Evolutionary conservation across 2,888 invertebrate genomes (phyloP).

Genomic region (Heliconius erato): DNA sequence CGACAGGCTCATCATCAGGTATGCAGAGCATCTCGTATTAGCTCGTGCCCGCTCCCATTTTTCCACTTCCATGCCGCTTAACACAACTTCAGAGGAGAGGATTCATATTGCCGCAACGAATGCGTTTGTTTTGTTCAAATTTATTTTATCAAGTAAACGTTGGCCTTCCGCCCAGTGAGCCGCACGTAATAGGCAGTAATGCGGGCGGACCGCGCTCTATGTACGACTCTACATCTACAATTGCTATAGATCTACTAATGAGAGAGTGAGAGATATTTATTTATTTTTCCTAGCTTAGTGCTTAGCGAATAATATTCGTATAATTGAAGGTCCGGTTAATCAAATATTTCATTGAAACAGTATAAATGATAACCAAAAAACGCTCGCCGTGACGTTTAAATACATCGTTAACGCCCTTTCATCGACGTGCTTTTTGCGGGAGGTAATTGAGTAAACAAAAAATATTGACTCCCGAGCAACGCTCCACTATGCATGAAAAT

Average conservation of each 20-base stretch:
- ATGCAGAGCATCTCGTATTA: conserved; percentile 82
- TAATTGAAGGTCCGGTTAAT: conserved; percentile 56
- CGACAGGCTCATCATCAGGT: conserved; percentile 69
- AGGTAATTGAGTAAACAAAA: conserved; percentile 49
- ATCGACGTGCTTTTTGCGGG: conserved; percentile 46
- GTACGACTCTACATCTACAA: conserved; percentile 48
- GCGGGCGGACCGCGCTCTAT: conserved; percentile 63
- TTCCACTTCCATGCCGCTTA: conserved; percentile 83
- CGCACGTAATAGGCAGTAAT: conserved; percentile 77
- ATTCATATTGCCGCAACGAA: conserved; percentile 82
- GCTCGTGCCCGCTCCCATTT: conserved; percentile 74
- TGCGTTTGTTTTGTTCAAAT: conserved; percentile 85
- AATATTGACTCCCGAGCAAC: conserved; percentile 39
- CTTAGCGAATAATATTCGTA: conserved; percentile 57
- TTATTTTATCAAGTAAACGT: conserved; percentile 85
- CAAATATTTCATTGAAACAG: conserved; percentile 50
- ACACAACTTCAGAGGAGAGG: conserved; percentile 83
- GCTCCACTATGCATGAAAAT: conserved; percentile 38
- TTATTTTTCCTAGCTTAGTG: conserved; percentile 69
- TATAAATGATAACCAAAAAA: conserved; percentile 46
- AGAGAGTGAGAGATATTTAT: conserved; percentile 74
- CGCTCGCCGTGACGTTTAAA: conserved; percentile 36
- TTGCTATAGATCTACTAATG: conserved; percentile 73
- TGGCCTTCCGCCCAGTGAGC: conserved; percentile 78
- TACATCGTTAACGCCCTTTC: conserved; percentile 48